These are phyloP conservation scores for Artemia sinica DNA, from an alignment of 2,888 invertebrate genomes.

Conservation along the genomic window DNA sequence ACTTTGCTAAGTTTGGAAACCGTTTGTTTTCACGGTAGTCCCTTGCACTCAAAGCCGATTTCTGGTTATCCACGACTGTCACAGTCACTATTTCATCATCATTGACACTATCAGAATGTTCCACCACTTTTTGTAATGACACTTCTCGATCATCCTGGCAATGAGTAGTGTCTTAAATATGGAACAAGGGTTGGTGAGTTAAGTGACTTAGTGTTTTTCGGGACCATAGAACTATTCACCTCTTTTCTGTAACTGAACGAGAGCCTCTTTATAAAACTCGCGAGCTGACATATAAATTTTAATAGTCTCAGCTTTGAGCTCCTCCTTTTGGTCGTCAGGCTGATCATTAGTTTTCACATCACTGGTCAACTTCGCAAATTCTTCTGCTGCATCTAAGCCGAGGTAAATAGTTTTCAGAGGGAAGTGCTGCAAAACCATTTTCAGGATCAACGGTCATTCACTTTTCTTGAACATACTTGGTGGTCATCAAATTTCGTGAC, in stretches of 20 bases:
- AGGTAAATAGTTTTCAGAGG: constrained; percentile 8
- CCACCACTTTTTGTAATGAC: no score
- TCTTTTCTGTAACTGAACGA: background rate
- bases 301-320: background rate
- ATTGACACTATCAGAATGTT: no score
- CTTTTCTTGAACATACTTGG: background rate
- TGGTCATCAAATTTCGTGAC: background rate
- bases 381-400: constrained; percentile 7
- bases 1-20: no score
- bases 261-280: background rate
- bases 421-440: background rate
- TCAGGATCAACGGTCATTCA: background rate
- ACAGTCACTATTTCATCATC: no score
- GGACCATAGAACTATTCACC: background rate
- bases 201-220: background rate
- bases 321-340: background rate
- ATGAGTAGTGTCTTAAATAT: no score
- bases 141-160: no score
- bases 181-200: background rate
- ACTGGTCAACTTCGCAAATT: background rate
- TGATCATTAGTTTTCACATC: background rate
- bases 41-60: no score
- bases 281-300: constrained; percentile 8
- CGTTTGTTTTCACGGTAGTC: no score
- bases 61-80: no score